Evolutionary conservation across 1,140 invertebrate genomes (phyloP), one percentile per base, ranked within the genome.

Genomic region (Copidosoma floridanum): DNA sequence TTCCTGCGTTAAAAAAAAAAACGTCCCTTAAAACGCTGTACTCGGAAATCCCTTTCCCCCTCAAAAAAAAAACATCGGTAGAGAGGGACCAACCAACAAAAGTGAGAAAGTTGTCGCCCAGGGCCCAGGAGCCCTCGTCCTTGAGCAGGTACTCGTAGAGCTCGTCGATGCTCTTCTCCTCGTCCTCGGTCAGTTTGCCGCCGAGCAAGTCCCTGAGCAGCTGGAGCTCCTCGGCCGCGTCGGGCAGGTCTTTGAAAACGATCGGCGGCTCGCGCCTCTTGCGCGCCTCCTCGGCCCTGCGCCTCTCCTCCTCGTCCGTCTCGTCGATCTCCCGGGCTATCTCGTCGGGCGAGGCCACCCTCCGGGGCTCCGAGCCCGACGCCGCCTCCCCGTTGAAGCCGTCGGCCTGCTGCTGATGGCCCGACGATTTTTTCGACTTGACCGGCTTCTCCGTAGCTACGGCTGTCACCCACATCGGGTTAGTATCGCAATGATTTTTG

Each of bases 61-160:
- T 14, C 24, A 1, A 10, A 44, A 44, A 10, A 14, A 4, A 2
- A 20, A n/a, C n/a, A 29, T 48, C 14, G 44, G 14, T 3, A 14
- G 24, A 50, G 56, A n/a, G 55, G 46, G 61, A 79, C 82, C 76
- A 55, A 89, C 89, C 89, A 56, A 95, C 85, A 70, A 95, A 91
- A 57, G 84, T 83, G 21, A 95, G 82, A 74, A 95, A 95, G 63
- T 91, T 88, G 65, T 94, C 92, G 2, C 93, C 91, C 10, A 96
- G 82, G 41, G 92, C 92, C 93, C 93, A 95, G 62, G 90, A 92
- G 41, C 93, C 93, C 68, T 94, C 91, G 65, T 93, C 90, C 60
- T 90, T 89, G 55, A 94, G 79, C 68, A 94, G 86, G 77, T 95
- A 97, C 71, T 93, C 90, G 68, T 89, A 85, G 57, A 96, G 79